These are phyloP conservation scores for Drosophila algonquin DNA, from an alignment of 2,888 invertebrate species.

Conservation along the genomic window DNA sequence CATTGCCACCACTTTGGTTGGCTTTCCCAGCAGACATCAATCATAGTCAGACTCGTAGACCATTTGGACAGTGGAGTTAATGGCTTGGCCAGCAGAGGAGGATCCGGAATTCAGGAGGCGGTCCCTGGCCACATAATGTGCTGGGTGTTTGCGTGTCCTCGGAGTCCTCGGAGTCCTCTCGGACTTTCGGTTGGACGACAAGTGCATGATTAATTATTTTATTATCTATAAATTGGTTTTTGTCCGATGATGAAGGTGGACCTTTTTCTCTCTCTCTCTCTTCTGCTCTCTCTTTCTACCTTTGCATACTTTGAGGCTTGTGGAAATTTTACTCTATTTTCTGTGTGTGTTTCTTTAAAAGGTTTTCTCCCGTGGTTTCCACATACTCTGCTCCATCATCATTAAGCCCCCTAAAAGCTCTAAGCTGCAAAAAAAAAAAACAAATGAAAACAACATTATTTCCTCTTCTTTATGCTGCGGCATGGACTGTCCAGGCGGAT, in stretches of 20 bases:
- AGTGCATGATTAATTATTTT: conserved; percentile 80
- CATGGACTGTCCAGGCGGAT: conserved; percentile 4
- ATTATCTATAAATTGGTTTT: conserved; percentile 77
- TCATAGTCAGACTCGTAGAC: conserved; percentile 51
- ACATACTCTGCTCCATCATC: conserved; percentile 8
- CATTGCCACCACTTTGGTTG: conserved; percentile 41
- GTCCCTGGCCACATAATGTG: conserved; percentile 59
- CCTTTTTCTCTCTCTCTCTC: conserved; percentile 15
- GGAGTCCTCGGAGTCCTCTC: conserved; percentile 44
- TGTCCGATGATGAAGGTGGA: conserved; percentile 11
- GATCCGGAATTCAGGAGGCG: conserved; percentile 7
- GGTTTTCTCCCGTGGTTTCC: conserved; percentile 5
- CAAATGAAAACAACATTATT: neutral
- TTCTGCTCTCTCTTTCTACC: neutral
- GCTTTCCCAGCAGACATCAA: conserved; percentile 59
- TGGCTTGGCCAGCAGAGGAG: conserved; percentile 57
- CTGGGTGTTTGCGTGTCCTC: conserved; percentile 72
- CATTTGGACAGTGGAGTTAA: conserved; percentile 60
- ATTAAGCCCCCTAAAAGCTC: conserved; percentile 9
- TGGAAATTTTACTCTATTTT: conserved; percentile 14
- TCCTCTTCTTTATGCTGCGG: neutral
- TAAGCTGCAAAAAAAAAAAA: neutral
- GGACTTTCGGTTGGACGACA: conserved; percentile 61
- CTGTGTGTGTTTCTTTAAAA: conserved; percentile 15
- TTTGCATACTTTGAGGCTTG: conserved; percentile 66